These are phyloP conservation scores for Drosophila sp. DNA, from an alignment of 1,140 invertebrate genomes.

Conservation along the genomic window DNA sequence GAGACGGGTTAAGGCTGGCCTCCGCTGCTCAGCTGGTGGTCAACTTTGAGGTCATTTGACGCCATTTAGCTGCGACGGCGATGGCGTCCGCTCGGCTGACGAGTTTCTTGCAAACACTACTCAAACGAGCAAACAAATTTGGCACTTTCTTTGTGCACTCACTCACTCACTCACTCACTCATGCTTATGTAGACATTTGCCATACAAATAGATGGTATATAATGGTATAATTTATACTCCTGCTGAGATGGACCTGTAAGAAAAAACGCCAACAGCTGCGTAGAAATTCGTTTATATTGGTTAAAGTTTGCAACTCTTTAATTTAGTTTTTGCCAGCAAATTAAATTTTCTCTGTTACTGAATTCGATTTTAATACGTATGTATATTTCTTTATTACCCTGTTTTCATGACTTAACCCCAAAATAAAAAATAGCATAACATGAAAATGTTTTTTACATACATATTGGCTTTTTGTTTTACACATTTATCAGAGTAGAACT, in stretches of 20 bases:
- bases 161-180: background rate
- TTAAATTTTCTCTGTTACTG: background rate
- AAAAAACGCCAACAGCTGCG: no score
- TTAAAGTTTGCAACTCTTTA: no score
- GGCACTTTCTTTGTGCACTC: conserved; percentile 26
- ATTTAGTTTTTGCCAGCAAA: background rate
- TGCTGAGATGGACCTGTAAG: background rate
- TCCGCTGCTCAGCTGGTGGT: conserved; percentile 1
- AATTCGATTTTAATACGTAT: conserved; percentile 57
- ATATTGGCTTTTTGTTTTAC: conserved; percentile 32
- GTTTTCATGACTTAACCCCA: conserved; percentile 49
- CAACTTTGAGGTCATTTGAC: conserved; percentile 22
- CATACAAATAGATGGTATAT: background rate
- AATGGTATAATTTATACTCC: background rate
- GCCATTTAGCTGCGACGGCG: conserved; percentile 5
- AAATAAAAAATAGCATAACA: conserved; percentile 27
- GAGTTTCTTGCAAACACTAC: conserved; percentile 19
- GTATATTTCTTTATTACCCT: conserved; percentile 67
- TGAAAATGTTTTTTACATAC: conserved; percentile 17
- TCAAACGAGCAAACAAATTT: conserved; percentile 19
- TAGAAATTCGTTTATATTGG: no score
- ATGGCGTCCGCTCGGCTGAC: conserved; percentile 14
- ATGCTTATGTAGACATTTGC: background rate
- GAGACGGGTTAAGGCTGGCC: conserved; percentile 11
- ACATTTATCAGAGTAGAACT: conserved; percentile 18